Percentiles rank a stretch among this genome's conserved stretches.
Evolutionary conservation across 2,888 invertebrate species (phyloP).

Genomic region (Yponomeuta cagnagella): DNA sequence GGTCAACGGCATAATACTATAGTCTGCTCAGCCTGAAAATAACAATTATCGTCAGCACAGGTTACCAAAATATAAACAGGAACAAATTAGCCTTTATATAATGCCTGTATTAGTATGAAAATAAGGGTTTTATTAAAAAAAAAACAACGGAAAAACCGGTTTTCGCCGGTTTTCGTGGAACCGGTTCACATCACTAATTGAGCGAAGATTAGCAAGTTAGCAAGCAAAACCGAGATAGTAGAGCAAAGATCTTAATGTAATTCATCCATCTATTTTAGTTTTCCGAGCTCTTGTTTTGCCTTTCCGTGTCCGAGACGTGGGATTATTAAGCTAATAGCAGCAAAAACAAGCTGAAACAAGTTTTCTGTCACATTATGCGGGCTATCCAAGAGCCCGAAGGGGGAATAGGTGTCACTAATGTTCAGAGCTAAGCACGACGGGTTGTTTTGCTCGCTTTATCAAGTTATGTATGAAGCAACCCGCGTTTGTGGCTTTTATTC

Average conservation of each 20-base stretch:
- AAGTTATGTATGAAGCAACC: not conserved
- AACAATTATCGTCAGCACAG: no score
- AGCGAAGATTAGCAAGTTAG: not conserved
- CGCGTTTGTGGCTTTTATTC: not conserved
- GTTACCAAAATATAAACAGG: no score
- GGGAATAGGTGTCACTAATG: slow-evolving; percentile 30
- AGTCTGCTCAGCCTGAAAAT: no score
- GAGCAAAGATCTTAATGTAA: slow-evolving; percentile 5
- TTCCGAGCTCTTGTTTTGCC: slow-evolving; percentile 1
- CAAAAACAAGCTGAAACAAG: slow-evolving; percentile 32
- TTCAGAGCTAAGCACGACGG: slow-evolving; percentile 13
- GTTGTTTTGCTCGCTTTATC: slow-evolving; percentile 4
- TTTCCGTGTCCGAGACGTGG: slow-evolving; percentile 5
- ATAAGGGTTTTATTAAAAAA: no score
- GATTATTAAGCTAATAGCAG: slow-evolving; percentile 20
- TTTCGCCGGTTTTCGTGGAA: no score
- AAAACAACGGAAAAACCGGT: no score
- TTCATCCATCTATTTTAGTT: not conserved
- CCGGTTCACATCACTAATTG: no score
- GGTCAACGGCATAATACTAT: no score
- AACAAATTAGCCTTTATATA: no score
- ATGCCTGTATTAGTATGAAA: no score
- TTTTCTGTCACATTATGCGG: slow-evolving; percentile 43
- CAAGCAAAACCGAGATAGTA: not conserved
- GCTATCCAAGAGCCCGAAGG: slow-evolving; percentile 32